A percentile compares a stretch with the other conserved stretches of the same genome.
Conservation (phyloP, 2,113 vertebrate genomes). For the Pipra filicauda region DNA sequence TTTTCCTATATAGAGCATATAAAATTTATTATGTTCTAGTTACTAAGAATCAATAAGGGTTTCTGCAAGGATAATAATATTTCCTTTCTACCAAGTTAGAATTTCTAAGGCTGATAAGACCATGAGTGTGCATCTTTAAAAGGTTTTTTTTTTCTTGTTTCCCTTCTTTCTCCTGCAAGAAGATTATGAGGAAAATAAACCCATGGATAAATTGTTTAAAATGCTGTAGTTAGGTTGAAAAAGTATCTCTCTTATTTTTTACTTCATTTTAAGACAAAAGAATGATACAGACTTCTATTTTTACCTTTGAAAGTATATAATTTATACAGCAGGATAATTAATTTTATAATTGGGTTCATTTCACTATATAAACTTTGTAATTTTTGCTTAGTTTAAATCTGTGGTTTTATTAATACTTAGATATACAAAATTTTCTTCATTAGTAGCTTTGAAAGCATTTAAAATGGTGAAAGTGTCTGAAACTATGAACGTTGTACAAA, state of each 20-base stretch:
- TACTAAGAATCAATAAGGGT: background rate
- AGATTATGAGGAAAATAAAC: background rate
- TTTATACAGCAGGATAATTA: background rate
- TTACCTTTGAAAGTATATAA: background rate
- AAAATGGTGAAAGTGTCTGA: background rate
- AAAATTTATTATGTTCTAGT: background rate
- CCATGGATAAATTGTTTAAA: background rate
- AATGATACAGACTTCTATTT: background rate
- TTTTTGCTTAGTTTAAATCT: background rate
- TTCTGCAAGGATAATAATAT: background rate
- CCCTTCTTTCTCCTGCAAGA: background rate
- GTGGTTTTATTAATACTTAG: background rate
- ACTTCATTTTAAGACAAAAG: background rate
- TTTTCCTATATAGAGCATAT: background rate
- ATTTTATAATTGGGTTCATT: background rate
- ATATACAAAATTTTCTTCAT: background rate
- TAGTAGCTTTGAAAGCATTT: background rate
- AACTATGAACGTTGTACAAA: background rate
- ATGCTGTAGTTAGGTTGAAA: background rate
- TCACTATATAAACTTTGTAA: background rate
- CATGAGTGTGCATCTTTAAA: background rate
- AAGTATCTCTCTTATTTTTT: background rate
- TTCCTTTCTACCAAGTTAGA: background rate
- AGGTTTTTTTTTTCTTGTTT: background rate
- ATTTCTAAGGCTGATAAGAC: background rate